Evolutionary conservation across 2,888 invertebrate species (phyloP).

Genomic region (Erebia aethiops): DNA sequence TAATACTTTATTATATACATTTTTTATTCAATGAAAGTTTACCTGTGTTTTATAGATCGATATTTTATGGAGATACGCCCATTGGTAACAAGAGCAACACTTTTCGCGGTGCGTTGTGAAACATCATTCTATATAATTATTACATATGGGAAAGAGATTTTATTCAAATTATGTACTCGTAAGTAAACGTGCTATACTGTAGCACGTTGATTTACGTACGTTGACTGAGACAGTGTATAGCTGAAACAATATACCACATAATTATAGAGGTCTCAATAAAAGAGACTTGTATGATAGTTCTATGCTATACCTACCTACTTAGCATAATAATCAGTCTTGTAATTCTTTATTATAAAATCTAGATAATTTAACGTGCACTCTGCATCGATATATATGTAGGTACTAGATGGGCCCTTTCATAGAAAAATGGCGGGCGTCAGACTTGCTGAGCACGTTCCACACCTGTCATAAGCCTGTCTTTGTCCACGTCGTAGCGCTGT

Average conservation of each 20-base stretch:
- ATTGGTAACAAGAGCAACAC: not conserved
- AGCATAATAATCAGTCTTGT: not conserved
- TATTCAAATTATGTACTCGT: not conserved
- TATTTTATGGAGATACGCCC: not conserved
- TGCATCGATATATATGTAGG: no score
- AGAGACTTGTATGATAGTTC: not conserved
- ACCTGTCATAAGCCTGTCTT: no score
- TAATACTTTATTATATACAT: not conserved
- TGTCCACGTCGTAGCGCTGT: no score
- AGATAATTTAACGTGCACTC: not conserved
- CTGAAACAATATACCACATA: not conserved
- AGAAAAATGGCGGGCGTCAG: no score
- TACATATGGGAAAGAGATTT: not conserved
- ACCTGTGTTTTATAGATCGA: not conserved
- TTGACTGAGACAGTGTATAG: no score
- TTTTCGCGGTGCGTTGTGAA: not conserved
- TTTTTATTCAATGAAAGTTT: not conserved
- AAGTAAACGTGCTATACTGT: no score
- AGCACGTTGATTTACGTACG: no score
- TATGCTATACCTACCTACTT: not conserved
- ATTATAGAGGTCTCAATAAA: not conserved
- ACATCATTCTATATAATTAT: not conserved
- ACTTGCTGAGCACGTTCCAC: no score
- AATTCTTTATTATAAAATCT: not conserved
- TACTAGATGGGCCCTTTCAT: no score